phyloP scores from a whole-genome alignment of 2,797 vertebrate species.

The Myotis planiceps region DNA sequence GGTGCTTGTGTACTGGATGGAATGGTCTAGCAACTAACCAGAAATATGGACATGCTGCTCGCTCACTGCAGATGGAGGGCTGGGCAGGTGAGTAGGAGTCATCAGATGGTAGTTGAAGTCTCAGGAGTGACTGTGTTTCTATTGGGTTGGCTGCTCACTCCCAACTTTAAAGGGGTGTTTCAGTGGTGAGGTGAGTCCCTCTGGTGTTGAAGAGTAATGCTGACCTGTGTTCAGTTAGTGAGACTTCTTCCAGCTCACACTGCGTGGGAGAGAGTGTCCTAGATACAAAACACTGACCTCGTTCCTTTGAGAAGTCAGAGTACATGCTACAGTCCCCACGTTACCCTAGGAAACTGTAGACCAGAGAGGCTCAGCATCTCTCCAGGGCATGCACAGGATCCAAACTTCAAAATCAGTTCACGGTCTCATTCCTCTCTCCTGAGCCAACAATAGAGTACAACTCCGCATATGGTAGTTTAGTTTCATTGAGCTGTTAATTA shows the following conservation, averaged over 20 bases:
- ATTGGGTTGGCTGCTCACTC: background rate
- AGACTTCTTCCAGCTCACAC: background rate
- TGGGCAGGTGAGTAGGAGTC: rapidly evolving
- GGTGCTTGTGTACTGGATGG: background rate
- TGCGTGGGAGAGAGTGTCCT: background rate
- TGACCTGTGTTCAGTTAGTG: background rate
- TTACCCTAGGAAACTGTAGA: background rate
- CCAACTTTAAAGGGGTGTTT: background rate
- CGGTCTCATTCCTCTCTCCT: background rate
- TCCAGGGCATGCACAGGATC: background rate
- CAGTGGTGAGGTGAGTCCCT: background rate
- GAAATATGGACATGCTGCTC: background rate
- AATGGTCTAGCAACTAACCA: background rate
- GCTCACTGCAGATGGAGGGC: background rate
- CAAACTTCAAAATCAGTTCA: background rate
- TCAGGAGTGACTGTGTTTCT: background rate
- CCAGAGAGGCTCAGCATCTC: background rate
- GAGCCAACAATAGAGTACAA: background rate
- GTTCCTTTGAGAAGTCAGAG: background rate
- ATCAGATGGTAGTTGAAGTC: background rate
- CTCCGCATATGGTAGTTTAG: background rate
- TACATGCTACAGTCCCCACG: rapidly evolving
- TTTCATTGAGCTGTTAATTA: background rate
- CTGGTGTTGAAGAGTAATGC: background rate
- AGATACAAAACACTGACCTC: background rate